Conservation (phyloP, 2,888 invertebrate genomes). For the Opisthograptis luteolata region DNA sequence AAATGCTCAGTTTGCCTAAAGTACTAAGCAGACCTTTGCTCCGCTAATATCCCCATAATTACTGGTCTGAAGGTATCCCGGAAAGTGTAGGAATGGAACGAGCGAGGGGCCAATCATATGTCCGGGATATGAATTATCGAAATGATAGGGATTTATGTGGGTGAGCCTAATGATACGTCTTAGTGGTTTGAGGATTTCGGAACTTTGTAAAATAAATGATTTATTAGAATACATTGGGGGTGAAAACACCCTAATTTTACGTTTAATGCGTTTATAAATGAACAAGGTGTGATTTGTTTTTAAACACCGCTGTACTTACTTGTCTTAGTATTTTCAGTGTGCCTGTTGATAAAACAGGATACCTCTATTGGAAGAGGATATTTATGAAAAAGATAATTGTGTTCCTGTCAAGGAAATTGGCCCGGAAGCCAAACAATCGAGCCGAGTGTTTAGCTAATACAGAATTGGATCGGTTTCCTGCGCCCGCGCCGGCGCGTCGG, state of each 20-base stretch:
- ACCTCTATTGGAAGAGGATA: slow-evolving; percentile 12
- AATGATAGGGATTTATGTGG: slow-evolving; percentile 56
- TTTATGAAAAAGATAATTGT: slow-evolving; percentile 19
- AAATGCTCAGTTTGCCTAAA: slow-evolving; percentile 78
- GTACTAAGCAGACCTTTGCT: slow-evolving; percentile 66
- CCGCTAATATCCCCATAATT: slow-evolving; percentile 69
- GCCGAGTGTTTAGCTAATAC: slow-evolving; percentile 45
- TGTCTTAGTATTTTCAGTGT: too few relatives aligned
- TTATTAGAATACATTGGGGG: slow-evolving; percentile 32
- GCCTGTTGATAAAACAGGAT: too few relatives aligned
- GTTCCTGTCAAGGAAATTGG: slow-evolving; percentile 44
- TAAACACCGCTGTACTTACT: not conserved
- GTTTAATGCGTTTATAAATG: slow-evolving; percentile 7
- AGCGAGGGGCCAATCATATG: slow-evolving; percentile 47
- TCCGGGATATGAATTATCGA: slow-evolving; percentile 62
- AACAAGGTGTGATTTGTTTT: not conserved
- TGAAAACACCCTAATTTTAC: slow-evolving; percentile 1
- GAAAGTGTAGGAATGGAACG: slow-evolving; percentile 56
- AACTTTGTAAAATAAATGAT: slow-evolving; percentile 48
- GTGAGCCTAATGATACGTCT: slow-evolving; percentile 60
- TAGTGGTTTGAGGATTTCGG: slow-evolving; percentile 40
- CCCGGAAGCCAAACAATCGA: slow-evolving; percentile 52
- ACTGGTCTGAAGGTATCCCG: slow-evolving; percentile 53
- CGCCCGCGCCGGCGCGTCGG: slow-evolving; percentile 46
- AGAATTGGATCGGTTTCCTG: slow-evolving; percentile 57